Percentiles rank a stretch among this genome's conserved stretches.
Conservation (phyloP, 1,140 invertebrate genomes). For the Homalodisca vitripennis region DNA sequence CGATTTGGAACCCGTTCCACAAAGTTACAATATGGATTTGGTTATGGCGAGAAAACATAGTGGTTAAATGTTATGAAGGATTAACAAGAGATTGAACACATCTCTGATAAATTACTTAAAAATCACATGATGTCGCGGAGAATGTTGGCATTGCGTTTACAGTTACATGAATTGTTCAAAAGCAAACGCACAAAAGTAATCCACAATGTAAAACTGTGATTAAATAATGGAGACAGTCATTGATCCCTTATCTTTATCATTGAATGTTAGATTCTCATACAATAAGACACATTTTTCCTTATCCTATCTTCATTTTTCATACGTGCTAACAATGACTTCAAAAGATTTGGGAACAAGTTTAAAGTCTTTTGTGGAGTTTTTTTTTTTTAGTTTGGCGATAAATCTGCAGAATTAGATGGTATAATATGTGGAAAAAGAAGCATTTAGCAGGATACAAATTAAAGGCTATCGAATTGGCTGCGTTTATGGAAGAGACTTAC, state of each 20-base stretch:
- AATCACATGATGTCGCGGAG: no score
- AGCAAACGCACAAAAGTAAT: constrained; percentile 31
- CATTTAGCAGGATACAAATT: constrained; percentile 27
- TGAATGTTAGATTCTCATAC: constrained; percentile 38
- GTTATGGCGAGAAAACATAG: no score
- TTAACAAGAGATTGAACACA: no score
- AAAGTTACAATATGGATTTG: no score
- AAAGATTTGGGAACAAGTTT: constrained; percentile 15
- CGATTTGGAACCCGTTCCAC: no score
- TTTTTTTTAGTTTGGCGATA: constrained; percentile 30
- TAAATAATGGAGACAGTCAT: constrained; percentile 34
- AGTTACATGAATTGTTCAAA: constrained; percentile 21
- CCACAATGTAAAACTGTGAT: constrained; percentile 28
- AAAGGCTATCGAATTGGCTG: constrained; percentile 31
- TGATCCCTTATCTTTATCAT: constrained; percentile 37
- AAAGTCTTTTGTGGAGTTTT: constrained; percentile 23
- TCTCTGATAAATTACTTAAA: no score
- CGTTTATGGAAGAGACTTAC: constrained; percentile 25
- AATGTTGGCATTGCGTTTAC: no score
- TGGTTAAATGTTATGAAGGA: no score
- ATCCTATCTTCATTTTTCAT: constrained; percentile 23
- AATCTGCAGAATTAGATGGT: constrained; percentile 29
- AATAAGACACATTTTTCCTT: constrained; percentile 26
- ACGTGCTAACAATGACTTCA: constrained; percentile 24
- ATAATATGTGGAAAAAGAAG: constrained; percentile 30